Conservation (phyloP, 2,888 invertebrate species). For the Luperina testacea region DNA sequence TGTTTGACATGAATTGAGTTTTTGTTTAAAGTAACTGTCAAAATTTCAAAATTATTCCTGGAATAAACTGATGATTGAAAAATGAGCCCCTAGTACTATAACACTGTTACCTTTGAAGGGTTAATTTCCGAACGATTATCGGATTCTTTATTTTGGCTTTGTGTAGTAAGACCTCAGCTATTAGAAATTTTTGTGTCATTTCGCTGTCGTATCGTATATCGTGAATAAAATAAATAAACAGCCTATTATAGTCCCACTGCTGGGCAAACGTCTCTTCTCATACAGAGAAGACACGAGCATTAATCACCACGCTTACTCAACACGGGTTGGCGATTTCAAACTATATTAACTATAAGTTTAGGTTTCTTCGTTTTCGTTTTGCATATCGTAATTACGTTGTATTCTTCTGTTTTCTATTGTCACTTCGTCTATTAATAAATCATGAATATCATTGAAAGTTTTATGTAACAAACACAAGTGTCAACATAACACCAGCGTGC, state of each 20-base stretch:
- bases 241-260: neutral
- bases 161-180: neutral
- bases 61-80: too few relatives aligned
- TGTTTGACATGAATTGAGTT: too few relatives aligned
- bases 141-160: neutral
- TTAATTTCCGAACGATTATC: neutral
- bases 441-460: neutral
- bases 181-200: neutral
- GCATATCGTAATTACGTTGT: neutral
- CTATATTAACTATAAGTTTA: too few relatives aligned
- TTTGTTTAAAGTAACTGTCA: too few relatives aligned
- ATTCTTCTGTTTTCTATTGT: neutral
- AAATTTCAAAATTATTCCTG: too few relatives aligned
- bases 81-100: too few relatives aligned
- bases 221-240: neutral
- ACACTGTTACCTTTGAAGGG: too few relatives aligned
- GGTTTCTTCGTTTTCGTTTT: neutral
- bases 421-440: neutral
- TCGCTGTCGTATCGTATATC: too few relatives aligned
- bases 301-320: neutral
- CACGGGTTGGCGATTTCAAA: too few relatives aligned
- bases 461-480: constrained; percentile 5
- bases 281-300: neutral
- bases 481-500: constrained; percentile 8
- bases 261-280: neutral